A percentile compares a stretch with the other conserved stretches of the same genome.
Evolutionary conservation across 2,113 vertebrate genomes (phyloP).

Genomic region (Pelusios castaneus): DNA sequence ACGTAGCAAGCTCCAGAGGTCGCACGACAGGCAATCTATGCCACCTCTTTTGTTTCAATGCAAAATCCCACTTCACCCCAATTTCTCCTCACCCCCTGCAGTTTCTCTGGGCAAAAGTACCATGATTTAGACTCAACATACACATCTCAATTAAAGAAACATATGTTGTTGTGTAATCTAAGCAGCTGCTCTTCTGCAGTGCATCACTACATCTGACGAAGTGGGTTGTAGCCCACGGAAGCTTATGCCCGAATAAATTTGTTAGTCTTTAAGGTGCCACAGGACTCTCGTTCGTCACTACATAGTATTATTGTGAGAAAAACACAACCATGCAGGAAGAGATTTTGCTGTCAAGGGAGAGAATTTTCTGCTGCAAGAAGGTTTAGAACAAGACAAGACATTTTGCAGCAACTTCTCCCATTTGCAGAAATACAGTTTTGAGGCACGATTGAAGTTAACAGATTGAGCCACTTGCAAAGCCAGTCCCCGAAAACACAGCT

Average conservation of each 20-base stretch:
- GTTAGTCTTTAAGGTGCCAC: no score
- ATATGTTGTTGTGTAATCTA: not conserved
- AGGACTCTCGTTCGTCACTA: no score
- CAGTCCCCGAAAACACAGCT: not conserved
- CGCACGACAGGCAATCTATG: not conserved
- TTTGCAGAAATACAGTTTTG: not conserved
- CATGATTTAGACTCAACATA: not conserved
- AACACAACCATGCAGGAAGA: not conserved
- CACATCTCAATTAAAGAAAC: not conserved
- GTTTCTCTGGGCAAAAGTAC: not conserved
- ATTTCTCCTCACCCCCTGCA: not conserved
- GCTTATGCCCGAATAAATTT: no score
- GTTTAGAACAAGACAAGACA: not conserved
- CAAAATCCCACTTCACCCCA: not conserved
- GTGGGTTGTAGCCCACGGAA: no score
- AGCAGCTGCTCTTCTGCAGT: not conserved
- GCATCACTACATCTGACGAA: no score
- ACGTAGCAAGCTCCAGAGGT: not conserved
- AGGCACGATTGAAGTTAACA: not conserved
- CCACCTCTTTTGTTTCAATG: not conserved
- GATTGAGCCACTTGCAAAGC: not conserved
- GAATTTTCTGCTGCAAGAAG: not conserved
- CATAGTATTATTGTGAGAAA: not conserved
- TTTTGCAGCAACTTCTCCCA: not conserved
- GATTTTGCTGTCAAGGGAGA: not conserved